Conservation (phyloP, 1,140 invertebrate species). For the Sarcophaga bullata region DNA sequence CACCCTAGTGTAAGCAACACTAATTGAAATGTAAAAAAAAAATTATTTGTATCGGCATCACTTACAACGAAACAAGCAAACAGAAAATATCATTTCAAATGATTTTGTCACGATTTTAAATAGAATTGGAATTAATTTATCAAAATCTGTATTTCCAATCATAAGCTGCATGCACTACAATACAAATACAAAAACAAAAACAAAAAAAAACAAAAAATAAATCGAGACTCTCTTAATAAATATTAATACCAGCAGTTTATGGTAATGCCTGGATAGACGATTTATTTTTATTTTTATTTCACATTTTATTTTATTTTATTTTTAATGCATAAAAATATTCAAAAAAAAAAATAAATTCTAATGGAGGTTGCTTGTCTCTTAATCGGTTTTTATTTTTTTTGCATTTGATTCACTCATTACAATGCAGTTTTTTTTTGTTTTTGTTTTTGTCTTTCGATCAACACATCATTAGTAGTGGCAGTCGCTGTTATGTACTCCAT, state of each 20-base stretch:
- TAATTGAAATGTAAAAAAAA: background rate
- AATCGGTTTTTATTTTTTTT: background rate
- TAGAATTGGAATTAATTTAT: background rate
- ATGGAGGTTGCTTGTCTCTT: background rate
- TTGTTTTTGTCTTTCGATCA: too few species aligned
- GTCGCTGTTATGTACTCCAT: too few species aligned
- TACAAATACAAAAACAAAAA: too few species aligned
- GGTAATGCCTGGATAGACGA: background rate
- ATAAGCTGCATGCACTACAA: too few species aligned
- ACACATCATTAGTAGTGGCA: too few species aligned
- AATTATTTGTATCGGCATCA: background rate
- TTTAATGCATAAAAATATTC: too few species aligned
- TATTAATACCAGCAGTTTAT: background rate
- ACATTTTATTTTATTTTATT: too few species aligned
- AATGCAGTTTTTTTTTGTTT: background rate
- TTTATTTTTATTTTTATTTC: background rate
- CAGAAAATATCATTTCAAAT: background rate
- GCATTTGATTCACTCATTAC: background rate
- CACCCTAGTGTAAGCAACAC: background rate
- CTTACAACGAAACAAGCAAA: too few species aligned
- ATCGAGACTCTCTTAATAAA: background rate
- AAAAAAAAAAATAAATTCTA: too few species aligned
- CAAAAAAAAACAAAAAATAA: too few species aligned
- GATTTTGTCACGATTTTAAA: conserved; percentile 15
- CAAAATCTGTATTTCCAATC: background rate